Evolutionary conservation across 1,140 invertebrate genomes (phyloP).

Genomic region (Zeugodacus cucurbitae): DNA sequence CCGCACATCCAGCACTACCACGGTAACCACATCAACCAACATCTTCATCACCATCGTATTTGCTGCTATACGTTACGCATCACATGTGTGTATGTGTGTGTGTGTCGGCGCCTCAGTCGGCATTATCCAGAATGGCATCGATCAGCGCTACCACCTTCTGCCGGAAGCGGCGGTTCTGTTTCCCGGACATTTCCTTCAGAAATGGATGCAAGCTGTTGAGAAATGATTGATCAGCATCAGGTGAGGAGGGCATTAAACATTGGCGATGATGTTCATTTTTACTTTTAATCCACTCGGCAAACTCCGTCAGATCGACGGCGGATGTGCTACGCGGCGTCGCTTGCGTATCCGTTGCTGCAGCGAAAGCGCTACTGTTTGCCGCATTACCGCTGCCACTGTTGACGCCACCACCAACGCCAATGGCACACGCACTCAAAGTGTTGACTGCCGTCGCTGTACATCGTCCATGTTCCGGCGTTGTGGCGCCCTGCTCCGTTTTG

Average conservation of each 20-base stretch:
- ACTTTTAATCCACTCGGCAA: conserved; percentile 45
- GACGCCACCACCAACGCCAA: conserved; percentile 31
- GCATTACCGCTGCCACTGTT: conserved; percentile 12
- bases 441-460: neutral
- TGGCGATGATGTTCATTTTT: conserved; percentile 44
- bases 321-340: conserved; percentile 24
- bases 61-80: conserved; percentile 28
- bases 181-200: conserved; percentile 61
- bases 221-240: conserved; percentile 61
- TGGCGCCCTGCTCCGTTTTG: neutral
- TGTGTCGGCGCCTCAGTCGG: conserved; percentile 45
- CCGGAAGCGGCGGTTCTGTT: conserved; percentile 60
- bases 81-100: neutral
- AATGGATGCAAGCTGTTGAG: conserved; percentile 61
- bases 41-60: neutral
- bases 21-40: neutral
- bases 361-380: conserved; percentile 12
- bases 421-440: conserved; percentile 50
- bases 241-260: conserved; percentile 45
- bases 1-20: conserved; percentile 12
- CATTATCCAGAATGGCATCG: conserved; percentile 58
- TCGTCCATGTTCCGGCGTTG: conserved; percentile 18
- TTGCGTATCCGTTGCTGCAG: conserved; percentile 15
- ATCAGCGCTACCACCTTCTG: conserved; percentile 61
- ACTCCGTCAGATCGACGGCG: conserved; percentile 43